These are phyloP conservation scores for Apus apus DNA, from an alignment of 2,113 vertebrate species.

Conservation along the genomic window DNA sequence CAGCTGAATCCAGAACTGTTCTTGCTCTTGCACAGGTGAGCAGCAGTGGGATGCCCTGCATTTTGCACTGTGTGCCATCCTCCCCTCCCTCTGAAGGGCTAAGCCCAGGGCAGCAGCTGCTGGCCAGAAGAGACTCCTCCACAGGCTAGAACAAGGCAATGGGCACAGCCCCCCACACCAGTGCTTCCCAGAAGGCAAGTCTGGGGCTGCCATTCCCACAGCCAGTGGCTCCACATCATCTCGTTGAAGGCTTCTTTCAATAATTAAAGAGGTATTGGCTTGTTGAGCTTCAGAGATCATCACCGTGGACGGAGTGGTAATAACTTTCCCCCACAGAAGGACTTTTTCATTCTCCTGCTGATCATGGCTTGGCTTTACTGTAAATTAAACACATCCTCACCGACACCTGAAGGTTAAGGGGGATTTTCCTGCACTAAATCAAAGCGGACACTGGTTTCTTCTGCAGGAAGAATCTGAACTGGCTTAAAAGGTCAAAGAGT, in stretches of 20 bases:
- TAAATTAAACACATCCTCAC: slow-evolving; percentile 64
- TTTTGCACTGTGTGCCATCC: rapidly evolving
- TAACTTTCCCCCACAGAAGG: slow-evolving; percentile 33
- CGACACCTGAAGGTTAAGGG: slow-evolving; percentile 61
- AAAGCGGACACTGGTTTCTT: slow-evolving; percentile 50
- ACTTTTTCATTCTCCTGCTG: slow-evolving; percentile 49
- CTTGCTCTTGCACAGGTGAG: not conserved
- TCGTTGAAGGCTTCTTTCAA: not conserved
- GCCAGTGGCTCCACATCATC: not conserved
- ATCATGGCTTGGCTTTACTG: slow-evolving; percentile 62
- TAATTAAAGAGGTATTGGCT: slow-evolving; percentile 52
- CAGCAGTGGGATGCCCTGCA: not conserved
- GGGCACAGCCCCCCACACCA: rapidly evolving
- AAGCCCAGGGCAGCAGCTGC: not conserved
- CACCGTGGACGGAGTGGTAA: not conserved
- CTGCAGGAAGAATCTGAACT: slow-evolving; percentile 46
- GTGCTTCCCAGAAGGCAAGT: rapidly evolving
- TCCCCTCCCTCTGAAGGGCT: rapidly evolving
- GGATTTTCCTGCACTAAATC: slow-evolving; percentile 70
- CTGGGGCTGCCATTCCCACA: not conserved
- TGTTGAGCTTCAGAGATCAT: slow-evolving; percentile 37
- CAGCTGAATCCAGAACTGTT: not conserved
- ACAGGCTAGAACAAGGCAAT: not conserved
- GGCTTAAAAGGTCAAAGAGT: slow-evolving; percentile 63
- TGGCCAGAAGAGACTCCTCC: not conserved